These are phyloP conservation scores for Nemotelus nigrinus DNA, from an alignment of 2,888 invertebrate genomes.

Conservation along the genomic window DNA sequence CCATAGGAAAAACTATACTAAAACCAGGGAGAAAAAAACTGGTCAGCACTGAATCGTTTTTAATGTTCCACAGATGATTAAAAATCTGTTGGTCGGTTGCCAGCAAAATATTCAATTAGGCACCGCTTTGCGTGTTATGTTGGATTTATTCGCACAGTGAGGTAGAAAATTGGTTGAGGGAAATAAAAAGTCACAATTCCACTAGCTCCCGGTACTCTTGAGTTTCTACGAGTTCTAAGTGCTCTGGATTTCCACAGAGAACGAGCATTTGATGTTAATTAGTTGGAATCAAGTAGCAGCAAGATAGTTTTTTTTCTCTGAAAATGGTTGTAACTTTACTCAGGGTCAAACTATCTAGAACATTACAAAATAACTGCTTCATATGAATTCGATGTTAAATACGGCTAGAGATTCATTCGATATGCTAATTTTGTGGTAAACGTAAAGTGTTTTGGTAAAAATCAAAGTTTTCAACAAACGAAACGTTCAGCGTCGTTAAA, in stretches of 20 bases:
- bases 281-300: too few species aligned
- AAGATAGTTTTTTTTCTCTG: too few species aligned
- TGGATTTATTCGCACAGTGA: neutral
- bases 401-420: too few species aligned
- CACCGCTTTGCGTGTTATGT: conserved; percentile 9
- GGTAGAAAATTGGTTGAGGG: neutral
- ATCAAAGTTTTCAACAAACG: too few species aligned
- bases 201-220: neutral
- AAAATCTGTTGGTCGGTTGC: conserved; percentile 36
- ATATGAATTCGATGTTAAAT: too few species aligned
- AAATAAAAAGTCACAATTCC: neutral
- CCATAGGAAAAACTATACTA: neutral
- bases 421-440: too few species aligned
- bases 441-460: too few species aligned
- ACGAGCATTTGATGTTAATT: too few species aligned
- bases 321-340: too few species aligned
- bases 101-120: conserved; percentile 41
- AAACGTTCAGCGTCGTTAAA: neutral
- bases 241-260: conserved; percentile 5
- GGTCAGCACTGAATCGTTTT: conserved; percentile 19
- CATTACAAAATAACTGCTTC: too few species aligned
- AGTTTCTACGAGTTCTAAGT: neutral
- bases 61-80: conserved; percentile 38
- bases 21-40: neutral
- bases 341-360: too few species aligned